Percentiles rank a stretch among this genome's conserved stretches.
Evolutionary conservation across 2,888 invertebrate genomes (phyloP).

Genomic region (Chromoteleia sp.): DNA sequence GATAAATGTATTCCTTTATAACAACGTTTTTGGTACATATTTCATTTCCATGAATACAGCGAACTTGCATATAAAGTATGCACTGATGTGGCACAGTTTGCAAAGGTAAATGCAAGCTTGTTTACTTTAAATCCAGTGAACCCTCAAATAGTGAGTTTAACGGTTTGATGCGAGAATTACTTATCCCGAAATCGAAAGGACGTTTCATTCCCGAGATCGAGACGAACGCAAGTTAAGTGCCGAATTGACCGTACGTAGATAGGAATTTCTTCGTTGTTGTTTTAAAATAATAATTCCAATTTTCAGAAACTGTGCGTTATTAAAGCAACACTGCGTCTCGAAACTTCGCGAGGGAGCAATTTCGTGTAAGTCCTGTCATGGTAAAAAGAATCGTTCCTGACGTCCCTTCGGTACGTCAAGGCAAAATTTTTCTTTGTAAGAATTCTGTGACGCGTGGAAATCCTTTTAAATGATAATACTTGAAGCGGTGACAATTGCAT

Average conservation of each 20-base stretch:
- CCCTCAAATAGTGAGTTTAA: constrained; percentile 1
- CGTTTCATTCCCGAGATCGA: constrained; percentile 1
- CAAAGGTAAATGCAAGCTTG: constrained; percentile 38
- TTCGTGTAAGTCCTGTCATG: not conserved
- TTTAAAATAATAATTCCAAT: constrained; percentile 34
- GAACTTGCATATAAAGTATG: constrained; percentile 40
- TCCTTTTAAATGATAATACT: constrained; percentile 16
- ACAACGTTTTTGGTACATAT: not conserved
- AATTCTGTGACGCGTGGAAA: not conserved
- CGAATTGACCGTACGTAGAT: constrained; percentile 1
- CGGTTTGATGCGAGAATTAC: constrained; percentile 29
- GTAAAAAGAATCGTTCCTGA: not conserved
- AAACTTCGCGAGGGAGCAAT: not conserved
- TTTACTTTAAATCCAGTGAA: constrained; percentile 36
- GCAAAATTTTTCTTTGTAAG: not conserved
- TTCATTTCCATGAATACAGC: constrained; percentile 14
- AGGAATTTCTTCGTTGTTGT: not conserved
- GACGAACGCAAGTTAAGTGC: not conserved
- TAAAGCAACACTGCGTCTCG: not conserved
- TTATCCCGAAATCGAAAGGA: constrained; percentile 27
- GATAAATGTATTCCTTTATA: not conserved
- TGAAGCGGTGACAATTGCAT: constrained; percentile 11
- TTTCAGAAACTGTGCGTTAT: constrained; percentile 19
- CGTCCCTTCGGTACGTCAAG: not conserved
- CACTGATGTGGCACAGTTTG: constrained; percentile 7